Evolutionary conservation across 1,140 invertebrate species (phyloP).

Genomic region (Zaprionus kolodkinae): DNA sequence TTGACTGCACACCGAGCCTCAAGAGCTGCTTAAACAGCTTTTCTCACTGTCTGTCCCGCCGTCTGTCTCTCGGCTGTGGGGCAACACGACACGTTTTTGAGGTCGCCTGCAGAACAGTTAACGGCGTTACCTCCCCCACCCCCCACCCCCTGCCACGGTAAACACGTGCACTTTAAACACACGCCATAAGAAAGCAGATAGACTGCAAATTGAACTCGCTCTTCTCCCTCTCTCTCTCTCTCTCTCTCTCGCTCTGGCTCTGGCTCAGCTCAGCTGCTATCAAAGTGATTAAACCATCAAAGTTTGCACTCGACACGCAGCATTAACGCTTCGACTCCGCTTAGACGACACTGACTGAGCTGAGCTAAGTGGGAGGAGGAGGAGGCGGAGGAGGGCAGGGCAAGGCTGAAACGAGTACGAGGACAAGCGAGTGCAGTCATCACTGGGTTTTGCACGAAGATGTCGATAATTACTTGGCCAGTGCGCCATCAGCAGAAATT

Average conservation of each 20-base stretch:
- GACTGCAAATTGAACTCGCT: conserved; percentile 32
- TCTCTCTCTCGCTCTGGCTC: no score
- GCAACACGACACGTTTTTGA: conserved; percentile 48
- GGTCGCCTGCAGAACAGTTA: conserved; percentile 28
- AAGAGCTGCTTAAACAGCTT: conserved; percentile 46
- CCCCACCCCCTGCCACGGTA: conserved; percentile 15
- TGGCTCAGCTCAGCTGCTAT: conserved; percentile 30
- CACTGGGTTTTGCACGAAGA: conserved; percentile 30
- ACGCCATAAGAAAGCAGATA: conserved; percentile 60
- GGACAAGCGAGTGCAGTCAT: conserved; percentile 35
- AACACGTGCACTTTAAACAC: conserved; percentile 68
- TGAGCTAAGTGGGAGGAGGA: no score
- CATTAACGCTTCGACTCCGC: conserved; percentile 77
- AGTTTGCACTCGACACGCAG: conserved; percentile 79
- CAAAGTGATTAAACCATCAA: conserved; percentile 81
- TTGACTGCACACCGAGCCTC: conserved; percentile 63
- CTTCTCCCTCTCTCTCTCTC: not conserved
- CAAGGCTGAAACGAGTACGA: not conserved
- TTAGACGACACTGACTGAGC: conserved; percentile 20
- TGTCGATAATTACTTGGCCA: conserved; percentile 79
- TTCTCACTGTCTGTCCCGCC: conserved; percentile 11
- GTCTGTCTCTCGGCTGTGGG: conserved; percentile 23
- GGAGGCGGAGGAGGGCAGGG: not conserved
- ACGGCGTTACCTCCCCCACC: conserved; percentile 22
- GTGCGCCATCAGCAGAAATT: conserved; percentile 77